A percentile compares a stretch with the other conserved stretches of the same genome.
Conservation (phyloP, 2,113 vertebrate genomes). For the Rhinopomastus cyanomelas region DNA sequence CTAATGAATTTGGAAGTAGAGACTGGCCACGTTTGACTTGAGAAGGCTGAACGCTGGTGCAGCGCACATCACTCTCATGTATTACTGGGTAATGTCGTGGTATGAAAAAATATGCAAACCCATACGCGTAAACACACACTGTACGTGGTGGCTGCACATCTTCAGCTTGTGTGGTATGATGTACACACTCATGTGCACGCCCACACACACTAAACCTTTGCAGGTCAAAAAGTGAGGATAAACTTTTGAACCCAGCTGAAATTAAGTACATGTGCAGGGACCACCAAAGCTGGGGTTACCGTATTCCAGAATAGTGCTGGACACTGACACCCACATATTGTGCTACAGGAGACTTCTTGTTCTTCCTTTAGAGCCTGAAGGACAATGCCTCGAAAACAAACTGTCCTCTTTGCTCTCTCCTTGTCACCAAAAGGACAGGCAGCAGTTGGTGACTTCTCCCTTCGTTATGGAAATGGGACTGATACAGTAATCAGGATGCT, state of each 20-base stretch:
- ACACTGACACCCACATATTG: slow-evolving; percentile 29
- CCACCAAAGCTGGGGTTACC: slow-evolving; percentile 52
- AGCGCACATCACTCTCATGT: background rate
- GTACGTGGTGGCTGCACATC: background rate
- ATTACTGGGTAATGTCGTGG: background rate
- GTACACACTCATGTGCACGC: background rate
- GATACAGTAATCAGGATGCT: slow-evolving; percentile 76
- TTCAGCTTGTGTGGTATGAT: slow-evolving; percentile 48
- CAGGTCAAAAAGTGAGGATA: slow-evolving; percentile 63
- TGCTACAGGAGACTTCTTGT: slow-evolving; percentile 12
- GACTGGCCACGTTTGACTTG: background rate
- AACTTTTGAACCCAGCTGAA: slow-evolving; percentile 61
- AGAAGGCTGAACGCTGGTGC: background rate
- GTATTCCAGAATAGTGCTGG: slow-evolving; percentile 26
- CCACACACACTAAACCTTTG: slow-evolving; percentile 36
- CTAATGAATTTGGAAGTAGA: background rate
- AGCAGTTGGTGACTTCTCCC: slow-evolving; percentile 41
- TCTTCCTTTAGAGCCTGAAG: background rate
- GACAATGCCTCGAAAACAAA: background rate
- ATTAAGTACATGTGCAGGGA: slow-evolving; percentile 57
- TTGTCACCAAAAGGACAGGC: slow-evolving; percentile 48
- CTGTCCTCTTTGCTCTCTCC: slow-evolving; percentile 40
- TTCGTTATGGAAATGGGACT: slow-evolving; percentile 61
- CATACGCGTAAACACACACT: background rate
- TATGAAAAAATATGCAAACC: background rate